Evolutionary conservation across 2,888 invertebrate genomes (phyloP).

Genomic region (Caenorhabditis macrosperma): DNA sequence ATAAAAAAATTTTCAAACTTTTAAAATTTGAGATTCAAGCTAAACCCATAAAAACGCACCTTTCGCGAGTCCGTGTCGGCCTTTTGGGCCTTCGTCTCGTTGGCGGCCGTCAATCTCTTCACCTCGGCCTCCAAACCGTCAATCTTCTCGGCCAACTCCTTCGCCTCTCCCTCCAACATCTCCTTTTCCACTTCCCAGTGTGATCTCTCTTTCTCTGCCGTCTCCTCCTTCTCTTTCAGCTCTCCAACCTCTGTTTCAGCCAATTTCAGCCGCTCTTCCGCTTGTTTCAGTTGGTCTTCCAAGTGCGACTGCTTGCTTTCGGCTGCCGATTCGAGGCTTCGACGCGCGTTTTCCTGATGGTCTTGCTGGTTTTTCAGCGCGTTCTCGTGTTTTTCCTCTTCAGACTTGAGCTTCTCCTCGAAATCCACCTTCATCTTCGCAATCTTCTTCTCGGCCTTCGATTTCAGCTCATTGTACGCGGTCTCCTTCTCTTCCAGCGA

Average conservation of each 20-base stretch:
- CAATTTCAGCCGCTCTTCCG: constrained; percentile 4
- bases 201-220: constrained; percentile 19
- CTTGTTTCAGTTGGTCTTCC: constrained; percentile 23
- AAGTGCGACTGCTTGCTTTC: constrained; percentile 25
- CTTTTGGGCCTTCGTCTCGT: constrained; percentile 59
- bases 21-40: no score
- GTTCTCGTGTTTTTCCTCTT: constrained; percentile 18
- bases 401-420: constrained; percentile 33
- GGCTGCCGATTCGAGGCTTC: constrained; percentile 8
- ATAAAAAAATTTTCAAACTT: background rate
- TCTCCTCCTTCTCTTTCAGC: constrained; percentile 27
- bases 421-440: constrained; percentile 57
- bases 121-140: constrained; percentile 41
- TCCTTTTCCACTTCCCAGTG: constrained; percentile 51
- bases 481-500: constrained; percentile 38
- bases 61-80: constrained; percentile 68
- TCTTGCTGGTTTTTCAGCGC: background rate
- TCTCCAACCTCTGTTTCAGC: background rate
- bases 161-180: constrained; percentile 27
- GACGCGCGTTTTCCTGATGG: background rate
- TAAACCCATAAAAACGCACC: no score
- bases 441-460: constrained; percentile 59
- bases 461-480: constrained; percentile 41
- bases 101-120: constrained; percentile 32
- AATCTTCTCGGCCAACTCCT: constrained; percentile 38